Base-by-base conservation (phyloP, 2,113 vertebrate genomes). In the Nesoenas mayeri region DNA sequence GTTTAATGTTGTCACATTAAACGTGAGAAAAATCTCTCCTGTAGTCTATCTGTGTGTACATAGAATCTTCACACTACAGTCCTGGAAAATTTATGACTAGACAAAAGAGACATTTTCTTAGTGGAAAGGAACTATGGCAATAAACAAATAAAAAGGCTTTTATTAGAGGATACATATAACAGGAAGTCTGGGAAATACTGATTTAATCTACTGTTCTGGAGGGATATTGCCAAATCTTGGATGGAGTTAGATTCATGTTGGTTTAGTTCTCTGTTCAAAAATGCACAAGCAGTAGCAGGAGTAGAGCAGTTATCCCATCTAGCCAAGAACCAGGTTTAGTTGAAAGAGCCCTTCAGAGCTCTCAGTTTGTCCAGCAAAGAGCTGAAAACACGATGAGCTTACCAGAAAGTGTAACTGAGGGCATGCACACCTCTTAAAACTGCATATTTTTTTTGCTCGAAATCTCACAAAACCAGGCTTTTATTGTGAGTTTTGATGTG, bases 261-360 rank as follows among this genome's bases (percentile, higher is more conserved):
- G 19, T 97, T 82, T 95, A 92, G 87, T 94, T 91, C 80, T 86
- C 28, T 92, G 22, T 72, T 92, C 47, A 94, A 87, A 96, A 94
- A 72, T 47, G 25, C 22, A 47, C 53, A 25, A 32, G 40, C 48
- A 91, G 62, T 82, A 93, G 79, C 85, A 83, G 90, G 64, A 78
- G 28, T 7, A 89, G 40, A 92, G 36, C 44, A 73, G 70, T 89
- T 80, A 81, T 58, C 47, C 31, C n/a, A 42, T 60, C 57, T 75
- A 85, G 54, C 57, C 77, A 91, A 72, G 44, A 94, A 66, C 8
- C 62, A 87, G 40, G n/a, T 66, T 89, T 57, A 78, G 44, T 12
- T 69, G 65, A 65, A 89, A 82, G 26, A 82, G 34, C 2, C 4
- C 29, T 73, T 88, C 11, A 54, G 54, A 67, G 0, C 8, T 79